Conservation (phyloP, 2,113 vertebrate species). For the Hippocampus abdominalis region DNA sequence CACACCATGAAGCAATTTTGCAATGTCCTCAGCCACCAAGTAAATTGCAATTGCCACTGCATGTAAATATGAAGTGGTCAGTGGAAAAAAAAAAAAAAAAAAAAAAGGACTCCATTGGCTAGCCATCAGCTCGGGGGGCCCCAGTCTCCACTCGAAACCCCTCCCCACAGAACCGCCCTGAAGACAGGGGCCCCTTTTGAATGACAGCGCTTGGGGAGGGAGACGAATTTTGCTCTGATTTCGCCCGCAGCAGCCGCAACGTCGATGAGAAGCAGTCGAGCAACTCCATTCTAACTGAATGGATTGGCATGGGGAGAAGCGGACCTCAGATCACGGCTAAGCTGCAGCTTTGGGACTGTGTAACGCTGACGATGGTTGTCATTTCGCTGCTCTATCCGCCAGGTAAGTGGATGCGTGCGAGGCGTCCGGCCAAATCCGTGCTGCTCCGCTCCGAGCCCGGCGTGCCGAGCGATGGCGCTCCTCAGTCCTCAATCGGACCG, state of each 20-base stretch:
- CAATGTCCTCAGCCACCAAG: conserved; percentile 22
- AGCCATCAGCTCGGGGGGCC: conserved; percentile 48
- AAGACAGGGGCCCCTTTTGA: conserved; percentile 66
- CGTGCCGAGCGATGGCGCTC: conserved; percentile 23
- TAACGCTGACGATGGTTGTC: conserved; percentile 70
- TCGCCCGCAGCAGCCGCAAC: conserved; percentile 70
- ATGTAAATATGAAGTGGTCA: conserved; percentile 56
- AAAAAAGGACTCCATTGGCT: conserved; percentile 64
- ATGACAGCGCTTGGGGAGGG: conserved; percentile 69
- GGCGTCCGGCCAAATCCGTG: conserved; percentile 17
- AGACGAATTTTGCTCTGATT: conserved; percentile 69
- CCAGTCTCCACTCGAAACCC: conserved; percentile 50
- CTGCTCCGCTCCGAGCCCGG: conserved; percentile 29
- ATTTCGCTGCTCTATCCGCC: conserved; percentile 73
- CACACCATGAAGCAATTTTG: conserved; percentile 25
- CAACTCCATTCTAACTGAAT: conserved; percentile 78
- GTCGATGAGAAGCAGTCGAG: conserved; percentile 72
- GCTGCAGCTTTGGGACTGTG: conserved; percentile 77
- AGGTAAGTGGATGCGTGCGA: conserved; percentile 57
- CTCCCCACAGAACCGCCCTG: conserved; percentile 63
- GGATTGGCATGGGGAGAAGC: conserved; percentile 83
- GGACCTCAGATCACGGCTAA: conserved; percentile 77
- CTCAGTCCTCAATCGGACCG: conserved; percentile 19
- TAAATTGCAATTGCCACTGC: conserved; percentile 60
- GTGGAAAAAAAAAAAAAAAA: conserved; percentile 48